phyloP scores from a whole-genome alignment of 2,888 invertebrate species.

The Neoaliturus tenellus region DNA sequence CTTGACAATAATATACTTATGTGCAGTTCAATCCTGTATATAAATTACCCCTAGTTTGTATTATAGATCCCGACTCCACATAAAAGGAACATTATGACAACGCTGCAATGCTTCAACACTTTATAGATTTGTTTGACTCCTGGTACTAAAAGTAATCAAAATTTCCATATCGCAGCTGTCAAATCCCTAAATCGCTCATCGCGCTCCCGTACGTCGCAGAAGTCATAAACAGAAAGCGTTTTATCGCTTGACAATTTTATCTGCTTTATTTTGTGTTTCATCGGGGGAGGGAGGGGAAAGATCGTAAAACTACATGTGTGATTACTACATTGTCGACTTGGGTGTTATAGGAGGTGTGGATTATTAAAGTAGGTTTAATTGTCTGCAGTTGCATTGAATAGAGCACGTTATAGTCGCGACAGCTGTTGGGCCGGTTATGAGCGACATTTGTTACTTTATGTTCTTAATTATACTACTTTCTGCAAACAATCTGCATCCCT shows the following conservation, averaged over 20 bases:
- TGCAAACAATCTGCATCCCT: conserved; percentile 8
- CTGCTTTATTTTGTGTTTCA: conserved; percentile 25
- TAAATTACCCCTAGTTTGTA: too few relatives aligned
- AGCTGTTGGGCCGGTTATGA: conserved; percentile 1
- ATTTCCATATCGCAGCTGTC: conserved; percentile 26
- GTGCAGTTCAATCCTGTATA: too few relatives aligned
- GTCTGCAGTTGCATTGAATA: conserved; percentile 51
- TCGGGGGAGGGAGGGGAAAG: not conserved
- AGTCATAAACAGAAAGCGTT: conserved; percentile 36
- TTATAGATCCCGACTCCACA: too few relatives aligned
- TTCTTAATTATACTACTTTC: conserved; percentile 32
- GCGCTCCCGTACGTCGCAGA: not conserved
- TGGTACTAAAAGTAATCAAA: not conserved
- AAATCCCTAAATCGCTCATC: not conserved
- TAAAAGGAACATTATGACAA: too few relatives aligned
- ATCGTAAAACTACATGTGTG: conserved; percentile 24
- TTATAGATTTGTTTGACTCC: not conserved
- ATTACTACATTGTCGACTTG: conserved; percentile 42
- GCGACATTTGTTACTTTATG: conserved; percentile 39
- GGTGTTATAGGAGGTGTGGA: conserved; percentile 32
- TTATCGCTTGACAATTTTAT: conserved; percentile 47
- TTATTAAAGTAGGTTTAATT: conserved; percentile 48
- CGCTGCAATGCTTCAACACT: too few relatives aligned
- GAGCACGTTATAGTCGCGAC: conserved; percentile 25
- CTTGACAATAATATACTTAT: too few relatives aligned